These are phyloP conservation scores for Nomada lathburiana DNA, from an alignment of 2,888 invertebrate genomes.

Conservation along the genomic window DNA sequence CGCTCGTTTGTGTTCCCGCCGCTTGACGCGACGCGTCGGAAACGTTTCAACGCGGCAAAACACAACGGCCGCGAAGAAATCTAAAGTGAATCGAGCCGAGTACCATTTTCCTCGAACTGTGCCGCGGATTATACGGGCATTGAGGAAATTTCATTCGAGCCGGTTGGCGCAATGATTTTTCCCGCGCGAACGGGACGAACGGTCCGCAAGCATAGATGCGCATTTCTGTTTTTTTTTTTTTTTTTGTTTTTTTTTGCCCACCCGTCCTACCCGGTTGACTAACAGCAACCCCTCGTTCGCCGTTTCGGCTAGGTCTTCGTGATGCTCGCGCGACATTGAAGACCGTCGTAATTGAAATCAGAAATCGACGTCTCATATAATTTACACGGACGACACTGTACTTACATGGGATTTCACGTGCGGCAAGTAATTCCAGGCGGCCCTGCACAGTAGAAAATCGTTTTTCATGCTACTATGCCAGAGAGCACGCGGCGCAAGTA, in stretches of 20 bases:
- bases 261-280: slow-evolving; percentile 2
- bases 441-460: slow-evolving; percentile 51
- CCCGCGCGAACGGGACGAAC: background rate
- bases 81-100: slow-evolving; percentile 9
- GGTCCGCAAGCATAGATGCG: background rate
- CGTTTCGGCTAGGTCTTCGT: background rate
- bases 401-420: slow-evolving; percentile 31
- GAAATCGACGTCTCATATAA: slow-evolving; percentile 54
- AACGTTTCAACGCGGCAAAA: background rate
- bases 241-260: background rate
- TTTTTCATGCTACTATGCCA: slow-evolving; percentile 60
- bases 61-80: background rate
- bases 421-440: slow-evolving; percentile 6
- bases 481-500: slow-evolving; percentile 54
- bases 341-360: slow-evolving; percentile 23
- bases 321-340: background rate
- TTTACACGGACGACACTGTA: slow-evolving; percentile 29
- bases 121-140: background rate
- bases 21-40: background rate
- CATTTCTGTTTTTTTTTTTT: background rate
- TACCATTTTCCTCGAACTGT: background rate
- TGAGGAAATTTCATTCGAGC: background rate
- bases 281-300: background rate
- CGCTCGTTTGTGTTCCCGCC: slow-evolving; percentile 11
- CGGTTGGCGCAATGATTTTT: slow-evolving; percentile 9